Evolutionary conservation across 2,888 invertebrate genomes (phyloP), one percentile per base, ranked within the genome.

Genomic region (Watsonalla binaria): DNA sequence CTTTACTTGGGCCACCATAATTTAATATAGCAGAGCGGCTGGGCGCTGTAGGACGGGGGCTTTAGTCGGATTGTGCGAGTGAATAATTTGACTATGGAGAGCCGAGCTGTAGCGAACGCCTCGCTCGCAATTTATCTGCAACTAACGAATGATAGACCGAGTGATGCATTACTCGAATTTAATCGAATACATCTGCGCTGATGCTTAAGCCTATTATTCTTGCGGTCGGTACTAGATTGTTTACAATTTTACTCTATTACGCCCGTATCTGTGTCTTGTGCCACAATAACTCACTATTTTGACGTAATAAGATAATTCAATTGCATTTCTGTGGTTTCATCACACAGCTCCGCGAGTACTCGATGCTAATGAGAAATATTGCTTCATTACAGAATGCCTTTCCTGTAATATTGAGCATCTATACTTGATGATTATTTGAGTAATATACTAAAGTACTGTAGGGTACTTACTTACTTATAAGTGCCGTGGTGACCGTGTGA

Each of bases 11-110:
- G 74, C 81, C 79, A 83, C 86, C 87, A 86, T 88, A 87, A 88
- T 88, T 88, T 88, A 89, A 89, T 89, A 88, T 87, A 87, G 87
- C 86, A 86, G 80, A 84, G 70, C 79, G 62, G 66, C 62, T 46
- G 69, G 64, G 73, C 71, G 67, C 76, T 72, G 82, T 75, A 75
- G 75, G 80, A 68, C 62, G 68, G 74, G 76, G 80, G 87, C 84
- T 83, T 81, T 84, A 79, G 78, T 80, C 66, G 86, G 85, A 83
- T 87, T 85, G 85, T 78, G 79, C 80, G 79, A 86, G 86, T 86
- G 88, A 88, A 86, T 89, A 89, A 89, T 89, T 88, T 86, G 82
- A 86, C 82, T 87, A 82, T 82, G 84, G 84, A 85, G 83, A 83
- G 79, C 82, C 68, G 68, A 55, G 68, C 64, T 60, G 67, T 61